These are phyloP conservation scores for Bilobella aurantiaca DNA, from an alignment of 1,140 invertebrate genomes.

Conservation along the genomic window DNA sequence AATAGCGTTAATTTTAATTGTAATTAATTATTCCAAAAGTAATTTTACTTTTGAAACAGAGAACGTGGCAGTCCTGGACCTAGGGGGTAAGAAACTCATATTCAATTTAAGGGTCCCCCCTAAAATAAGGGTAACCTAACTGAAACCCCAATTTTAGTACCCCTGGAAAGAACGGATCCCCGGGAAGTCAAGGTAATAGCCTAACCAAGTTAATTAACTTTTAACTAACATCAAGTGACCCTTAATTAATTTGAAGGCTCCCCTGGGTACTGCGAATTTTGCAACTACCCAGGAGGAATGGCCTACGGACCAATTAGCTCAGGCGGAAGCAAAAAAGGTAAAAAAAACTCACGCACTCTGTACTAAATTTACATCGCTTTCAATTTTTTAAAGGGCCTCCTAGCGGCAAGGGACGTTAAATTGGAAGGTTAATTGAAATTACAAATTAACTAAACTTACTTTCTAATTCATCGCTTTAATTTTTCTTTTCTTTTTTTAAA, in stretches of 20 bases:
- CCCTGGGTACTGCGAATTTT: conserved; percentile 54
- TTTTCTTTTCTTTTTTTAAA: too few species aligned
- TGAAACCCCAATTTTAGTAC: conserved; percentile 17
- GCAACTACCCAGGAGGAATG: conserved; percentile 39
- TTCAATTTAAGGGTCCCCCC: too few species aligned
- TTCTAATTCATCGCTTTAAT: too few species aligned
- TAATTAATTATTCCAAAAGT: conserved; percentile 2
- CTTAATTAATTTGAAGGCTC: conserved; percentile 40
- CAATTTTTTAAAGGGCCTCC: too few species aligned
- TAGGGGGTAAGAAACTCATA: conserved; percentile 18
- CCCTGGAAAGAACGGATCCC: neutral
- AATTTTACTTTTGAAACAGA: neutral
- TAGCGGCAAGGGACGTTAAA: too few species aligned
- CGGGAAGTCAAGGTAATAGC: neutral
- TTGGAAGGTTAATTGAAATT: too few species aligned
- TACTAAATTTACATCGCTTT: neutral
- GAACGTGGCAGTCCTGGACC: conserved; percentile 15
- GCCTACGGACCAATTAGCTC: neutral
- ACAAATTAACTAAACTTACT: too few species aligned
- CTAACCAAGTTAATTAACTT: neutral
- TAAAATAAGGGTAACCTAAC: conserved; percentile 14
- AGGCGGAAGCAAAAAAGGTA: neutral
- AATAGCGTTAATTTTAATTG: conserved; percentile 48
- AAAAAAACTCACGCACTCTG: neutral
- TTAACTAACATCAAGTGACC: neutral